These are phyloP conservation scores for Drosophila fuyamai DNA, from an alignment of 1,140 invertebrate genomes.

Conservation along the genomic window DNA sequence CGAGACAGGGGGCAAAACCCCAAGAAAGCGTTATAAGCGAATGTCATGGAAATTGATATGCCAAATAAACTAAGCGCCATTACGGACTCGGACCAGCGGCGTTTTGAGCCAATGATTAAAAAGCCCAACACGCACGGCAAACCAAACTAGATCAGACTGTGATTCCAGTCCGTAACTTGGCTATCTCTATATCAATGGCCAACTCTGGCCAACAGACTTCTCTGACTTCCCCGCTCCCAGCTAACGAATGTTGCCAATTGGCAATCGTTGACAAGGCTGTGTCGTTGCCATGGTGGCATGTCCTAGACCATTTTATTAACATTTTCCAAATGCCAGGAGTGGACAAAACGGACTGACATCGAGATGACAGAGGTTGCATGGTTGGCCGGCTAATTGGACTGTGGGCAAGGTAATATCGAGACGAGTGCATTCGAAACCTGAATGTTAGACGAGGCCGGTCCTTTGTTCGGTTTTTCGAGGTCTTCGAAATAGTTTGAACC, in stretches of 20 bases:
- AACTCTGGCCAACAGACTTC: background rate
- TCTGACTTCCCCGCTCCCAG: conserved; percentile 16
- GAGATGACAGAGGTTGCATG: conserved; percentile 37
- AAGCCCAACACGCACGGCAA: conserved; percentile 42
- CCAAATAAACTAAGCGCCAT: conserved; percentile 63
- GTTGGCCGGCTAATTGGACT: conserved; percentile 62
- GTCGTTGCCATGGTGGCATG: conserved; percentile 56
- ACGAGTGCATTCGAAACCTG: conserved; percentile 35
- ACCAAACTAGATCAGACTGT: conserved; percentile 35
- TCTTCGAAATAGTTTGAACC: background rate
- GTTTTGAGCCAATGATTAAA: conserved; percentile 47
- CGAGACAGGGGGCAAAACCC: background rate
- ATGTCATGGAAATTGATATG: conserved; percentile 64
- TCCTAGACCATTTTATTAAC: conserved; percentile 63
- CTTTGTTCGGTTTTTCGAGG: background rate
- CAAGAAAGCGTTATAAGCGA: conserved; percentile 44
- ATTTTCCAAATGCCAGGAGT: conserved; percentile 60
- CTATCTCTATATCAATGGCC: conserved; percentile 30
- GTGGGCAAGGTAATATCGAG: conserved; percentile 36
- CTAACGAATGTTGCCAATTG: conserved; percentile 43
- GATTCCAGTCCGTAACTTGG: conserved; percentile 7
- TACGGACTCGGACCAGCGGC: conserved; percentile 37
- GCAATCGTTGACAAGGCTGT: conserved; percentile 57
- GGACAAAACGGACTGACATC: conserved; percentile 44
- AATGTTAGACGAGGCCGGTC: background rate